phyloP scores from a whole-genome alignment of 2,888 invertebrate genomes.

The Drosophila suboccidentalis region DNA sequence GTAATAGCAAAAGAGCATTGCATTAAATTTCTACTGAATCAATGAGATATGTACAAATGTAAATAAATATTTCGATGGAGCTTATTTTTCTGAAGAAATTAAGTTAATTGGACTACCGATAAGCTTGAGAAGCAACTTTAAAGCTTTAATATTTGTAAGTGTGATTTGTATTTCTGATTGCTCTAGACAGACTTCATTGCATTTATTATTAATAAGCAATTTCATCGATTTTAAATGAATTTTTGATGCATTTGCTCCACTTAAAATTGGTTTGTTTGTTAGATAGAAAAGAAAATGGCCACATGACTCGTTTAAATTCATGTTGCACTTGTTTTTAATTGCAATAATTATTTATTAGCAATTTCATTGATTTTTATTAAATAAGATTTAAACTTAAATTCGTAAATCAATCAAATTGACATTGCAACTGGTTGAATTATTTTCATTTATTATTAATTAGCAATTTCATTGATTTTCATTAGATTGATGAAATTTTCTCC shows the following conservation, averaged over 20 bases:
- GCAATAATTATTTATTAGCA: not conserved
- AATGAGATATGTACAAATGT: not conserved
- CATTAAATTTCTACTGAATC: not conserved
- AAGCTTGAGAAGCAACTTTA: not conserved
- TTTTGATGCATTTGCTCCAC: not conserved
- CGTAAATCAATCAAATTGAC: not conserved
- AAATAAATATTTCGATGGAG: not conserved
- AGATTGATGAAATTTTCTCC: not conserved
- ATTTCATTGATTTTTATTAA: slow-evolving; percentile 10
- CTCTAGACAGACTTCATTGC: not conserved
- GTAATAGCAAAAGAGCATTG: not conserved
- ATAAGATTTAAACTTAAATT: not conserved
- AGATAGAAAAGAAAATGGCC: not conserved
- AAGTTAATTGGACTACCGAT: not conserved
- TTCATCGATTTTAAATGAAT: slow-evolving; percentile 8
- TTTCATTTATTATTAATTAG: not conserved
- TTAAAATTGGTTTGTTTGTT: not conserved
- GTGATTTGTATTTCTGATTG: not conserved
- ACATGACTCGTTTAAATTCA: not conserved
- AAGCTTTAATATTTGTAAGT: not conserved
- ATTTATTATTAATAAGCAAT: slow-evolving; percentile 2
- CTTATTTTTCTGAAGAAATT: not conserved
- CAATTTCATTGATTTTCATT: slow-evolving; percentile 4
- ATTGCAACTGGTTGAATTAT: not conserved
- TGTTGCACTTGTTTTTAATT: not conserved